phyloP scores from a whole-genome alignment of 2,797 vertebrate species.

The Argentina silus region DNA sequence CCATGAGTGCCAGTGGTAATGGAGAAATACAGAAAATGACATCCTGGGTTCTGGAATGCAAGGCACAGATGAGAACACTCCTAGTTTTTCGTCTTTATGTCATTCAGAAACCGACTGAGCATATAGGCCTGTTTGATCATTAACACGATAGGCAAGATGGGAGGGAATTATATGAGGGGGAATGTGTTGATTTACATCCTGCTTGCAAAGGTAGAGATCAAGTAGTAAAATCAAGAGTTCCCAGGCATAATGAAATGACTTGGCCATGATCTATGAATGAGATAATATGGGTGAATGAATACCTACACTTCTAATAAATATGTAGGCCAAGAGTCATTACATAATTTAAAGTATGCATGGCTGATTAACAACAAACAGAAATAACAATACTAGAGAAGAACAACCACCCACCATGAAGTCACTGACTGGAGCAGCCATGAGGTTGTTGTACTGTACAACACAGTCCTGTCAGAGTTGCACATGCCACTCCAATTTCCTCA shows the following conservation, averaged over 20 bases:
- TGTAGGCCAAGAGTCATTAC: constrained; percentile 5
- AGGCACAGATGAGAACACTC: constrained; percentile 3
- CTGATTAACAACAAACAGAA: constrained; percentile 32
- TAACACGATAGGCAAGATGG: constrained; percentile 1
- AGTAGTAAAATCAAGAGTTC: constrained; percentile 11
- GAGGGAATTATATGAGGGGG: not conserved
- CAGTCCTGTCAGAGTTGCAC: constrained; percentile 25
- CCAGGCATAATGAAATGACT: constrained; percentile 6
- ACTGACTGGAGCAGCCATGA: constrained; percentile 23
- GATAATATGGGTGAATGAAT: constrained; percentile 16
- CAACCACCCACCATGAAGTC: constrained; percentile 24
- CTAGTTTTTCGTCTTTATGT: not conserved
- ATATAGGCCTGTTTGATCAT: constrained; percentile 10
- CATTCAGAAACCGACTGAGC: not conserved
- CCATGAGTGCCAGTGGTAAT: not conserved
- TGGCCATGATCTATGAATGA: constrained; percentile 13
- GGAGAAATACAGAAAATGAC: constrained; percentile 9
- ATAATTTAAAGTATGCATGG: constrained; percentile 8
- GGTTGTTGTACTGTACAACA: constrained; percentile 22
- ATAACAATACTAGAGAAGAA: constrained; percentile 25
- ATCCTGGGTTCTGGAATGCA: constrained; percentile 12
- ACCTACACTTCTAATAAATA: constrained; percentile 20
- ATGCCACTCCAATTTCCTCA: constrained; percentile 6
- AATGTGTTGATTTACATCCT: not conserved
- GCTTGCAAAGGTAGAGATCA: not conserved